Percentiles rank a stretch among this genome's conserved stretches.
Conservation (phyloP, 2,888 invertebrate genomes). For the Seira sanloemensis region DNA sequence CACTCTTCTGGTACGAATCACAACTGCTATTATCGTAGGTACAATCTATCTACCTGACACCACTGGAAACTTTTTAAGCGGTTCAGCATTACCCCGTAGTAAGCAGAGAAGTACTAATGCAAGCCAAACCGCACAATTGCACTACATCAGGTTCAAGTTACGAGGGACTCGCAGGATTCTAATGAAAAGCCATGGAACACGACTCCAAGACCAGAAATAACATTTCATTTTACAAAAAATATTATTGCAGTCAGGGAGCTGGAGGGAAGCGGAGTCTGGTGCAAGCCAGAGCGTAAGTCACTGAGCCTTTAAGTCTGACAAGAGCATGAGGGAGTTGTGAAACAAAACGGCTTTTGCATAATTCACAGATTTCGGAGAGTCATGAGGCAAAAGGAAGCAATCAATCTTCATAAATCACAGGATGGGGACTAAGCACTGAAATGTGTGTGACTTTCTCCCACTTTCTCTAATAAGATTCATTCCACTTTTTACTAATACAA, state of each 20-base stretch:
- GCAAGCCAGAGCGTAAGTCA: not conserved
- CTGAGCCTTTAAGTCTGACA: constrained; percentile 58
- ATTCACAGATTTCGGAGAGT: constrained; percentile 72
- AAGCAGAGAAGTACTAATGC: constrained; percentile 1
- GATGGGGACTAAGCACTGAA: constrained; percentile 66
- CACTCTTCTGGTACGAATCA: not conserved
- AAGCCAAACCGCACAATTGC: constrained; percentile 16
- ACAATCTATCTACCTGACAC: constrained; percentile 14
- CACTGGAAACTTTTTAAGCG: constrained; percentile 1
- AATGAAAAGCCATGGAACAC: constrained; percentile 27
- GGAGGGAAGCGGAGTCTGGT: not conserved
- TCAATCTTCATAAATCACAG: constrained; percentile 74
- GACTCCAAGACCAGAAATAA: constrained; percentile 21
- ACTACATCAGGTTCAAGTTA: constrained; percentile 23
- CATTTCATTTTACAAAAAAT: constrained; percentile 14
- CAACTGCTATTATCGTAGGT: not conserved
- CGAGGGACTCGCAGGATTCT: constrained; percentile 25
- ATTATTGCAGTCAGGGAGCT: constrained; percentile 3
- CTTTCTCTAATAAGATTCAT: constrained; percentile 64
- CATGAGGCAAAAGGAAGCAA: constrained; percentile 71
- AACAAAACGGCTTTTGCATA: constrained; percentile 74
- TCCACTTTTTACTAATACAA: constrained; percentile 55
- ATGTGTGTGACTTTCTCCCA: constrained; percentile 68
- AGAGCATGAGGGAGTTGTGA: constrained; percentile 62
- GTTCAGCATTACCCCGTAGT: not conserved